Conservation (phyloP, 2,888 invertebrate species). For the Belgica antarctica region DNA sequence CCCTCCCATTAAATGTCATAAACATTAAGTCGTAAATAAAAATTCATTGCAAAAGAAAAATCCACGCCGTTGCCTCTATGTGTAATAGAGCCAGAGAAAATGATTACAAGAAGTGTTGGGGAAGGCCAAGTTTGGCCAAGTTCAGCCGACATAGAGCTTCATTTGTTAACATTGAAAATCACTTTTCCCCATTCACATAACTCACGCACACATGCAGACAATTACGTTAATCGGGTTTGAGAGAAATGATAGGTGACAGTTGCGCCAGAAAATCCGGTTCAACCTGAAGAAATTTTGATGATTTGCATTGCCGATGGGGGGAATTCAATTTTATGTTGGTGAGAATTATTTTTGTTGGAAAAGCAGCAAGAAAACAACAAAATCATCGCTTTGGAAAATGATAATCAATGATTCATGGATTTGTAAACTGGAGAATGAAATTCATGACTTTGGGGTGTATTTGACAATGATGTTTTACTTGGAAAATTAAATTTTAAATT, state of each 20-base stretch:
- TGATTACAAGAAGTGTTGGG: background rate
- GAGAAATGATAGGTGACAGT: background rate
- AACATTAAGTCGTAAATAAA: background rate
- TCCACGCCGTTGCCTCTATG: too few species aligned
- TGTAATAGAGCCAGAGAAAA: background rate
- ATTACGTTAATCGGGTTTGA: background rate
- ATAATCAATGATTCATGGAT: too few species aligned
- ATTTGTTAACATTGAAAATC: conserved; percentile 33
- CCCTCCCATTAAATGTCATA: background rate
- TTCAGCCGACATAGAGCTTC: conserved; percentile 10
- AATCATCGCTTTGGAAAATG: too few species aligned
- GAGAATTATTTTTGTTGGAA: too few species aligned
- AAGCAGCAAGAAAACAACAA: too few species aligned
- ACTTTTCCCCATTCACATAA: conserved; percentile 9
- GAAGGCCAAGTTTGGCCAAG: conserved; percentile 39
- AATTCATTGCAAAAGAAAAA: background rate
- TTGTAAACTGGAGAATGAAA: too few species aligned
- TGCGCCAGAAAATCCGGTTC: conserved; percentile 22
- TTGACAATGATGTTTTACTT: too few species aligned
- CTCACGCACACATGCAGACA: background rate
- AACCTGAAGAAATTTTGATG: too few species aligned
- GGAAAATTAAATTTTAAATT: too few species aligned
- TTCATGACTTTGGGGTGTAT: too few species aligned
- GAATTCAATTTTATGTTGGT: too few species aligned
- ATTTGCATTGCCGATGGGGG: too few species aligned